Base-by-base conservation (phyloP, 2,888 invertebrate species). In the Tromatobia lineatoria region DNA sequence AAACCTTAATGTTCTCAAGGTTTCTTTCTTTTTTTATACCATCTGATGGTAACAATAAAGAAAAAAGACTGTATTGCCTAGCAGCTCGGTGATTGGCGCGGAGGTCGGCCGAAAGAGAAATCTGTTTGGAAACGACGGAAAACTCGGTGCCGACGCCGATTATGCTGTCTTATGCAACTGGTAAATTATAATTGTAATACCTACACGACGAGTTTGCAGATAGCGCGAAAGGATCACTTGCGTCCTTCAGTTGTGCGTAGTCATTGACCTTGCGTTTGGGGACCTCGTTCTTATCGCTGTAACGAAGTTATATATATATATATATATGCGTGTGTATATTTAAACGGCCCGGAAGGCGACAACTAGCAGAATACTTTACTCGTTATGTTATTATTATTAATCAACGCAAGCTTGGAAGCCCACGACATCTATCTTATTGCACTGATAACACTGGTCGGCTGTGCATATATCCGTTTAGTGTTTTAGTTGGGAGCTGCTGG, bases 331-430 rank as follows among this genome's bases (percentile, higher is more conserved):
- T 13, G 13, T 23, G 50, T 52, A 7, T 18, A 18, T 10, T 3
- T 20, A 20, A 18, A 10, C 52, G 10, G 1, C 25, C 25, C 54
- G 25, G 54, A 57, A 25, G 54, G 52, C 23, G 18, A 47, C 69
- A 54, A 11, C 57, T 11, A 57, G 23, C 8, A 1, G 0, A 18
- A 34, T 34, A 18, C 15, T 61, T 34, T 18, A 23, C 38, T 57
- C 38, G 29, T 29, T 25, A 47, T 74, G 20, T 18, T 7, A 74
- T 74, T 18, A 71, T 61, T 74, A 47, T 61, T 18, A 50, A 74
- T 57, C 59, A 61, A 34, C 18, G 20, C 20, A 11, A 23, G 15
- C 4, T 13, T 23, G 61, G 47, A 47, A 59, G 38, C 38, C 38
- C 6, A 52, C 54, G 34, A 70, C 18, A 34, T 61, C 61, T 0